phyloP scores from a whole-genome alignment of 2,888 invertebrate species.

The Drosophila meridiana region DNA sequence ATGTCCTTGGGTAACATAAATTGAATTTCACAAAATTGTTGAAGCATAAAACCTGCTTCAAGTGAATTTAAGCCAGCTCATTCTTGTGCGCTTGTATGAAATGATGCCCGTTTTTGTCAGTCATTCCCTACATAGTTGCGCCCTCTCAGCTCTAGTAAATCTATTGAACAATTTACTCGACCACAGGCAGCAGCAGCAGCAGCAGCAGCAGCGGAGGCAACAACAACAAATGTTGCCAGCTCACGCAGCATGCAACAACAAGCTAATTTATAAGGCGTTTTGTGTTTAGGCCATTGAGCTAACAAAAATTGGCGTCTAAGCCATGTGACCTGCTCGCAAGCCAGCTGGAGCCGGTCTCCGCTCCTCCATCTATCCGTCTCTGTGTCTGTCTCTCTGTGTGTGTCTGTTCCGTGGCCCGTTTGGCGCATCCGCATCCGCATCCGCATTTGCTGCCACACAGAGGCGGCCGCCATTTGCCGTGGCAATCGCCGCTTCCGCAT shows the following conservation, averaged over 20 bases:
- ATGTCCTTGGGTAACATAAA: conserved; percentile 81
- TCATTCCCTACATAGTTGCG: conserved; percentile 53
- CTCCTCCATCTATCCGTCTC: not conserved
- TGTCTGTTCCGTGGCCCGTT: conserved; percentile 29
- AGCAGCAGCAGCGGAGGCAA: conserved; percentile 1
- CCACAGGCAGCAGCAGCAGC: conserved; percentile 38
- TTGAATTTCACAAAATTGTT: conserved; percentile 84
- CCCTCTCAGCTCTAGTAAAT: conserved; percentile 9
- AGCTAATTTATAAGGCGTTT: conserved; percentile 78
- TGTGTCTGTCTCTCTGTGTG: not conserved
- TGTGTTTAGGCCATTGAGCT: conserved; percentile 67
- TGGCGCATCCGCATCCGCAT: conserved; percentile 47
- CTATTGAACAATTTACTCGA: conserved; percentile 69
- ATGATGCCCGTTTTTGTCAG: conserved; percentile 77
- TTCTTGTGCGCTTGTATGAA: conserved; percentile 66
- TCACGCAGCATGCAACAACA: conserved; percentile 52
- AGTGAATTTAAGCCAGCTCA: conserved; percentile 81
- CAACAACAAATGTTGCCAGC: conserved; percentile 53
- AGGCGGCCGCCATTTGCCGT: conserved; percentile 43
- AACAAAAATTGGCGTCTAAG: conserved; percentile 67
- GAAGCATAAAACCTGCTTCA: conserved; percentile 84
- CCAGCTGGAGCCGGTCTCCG: not conserved
- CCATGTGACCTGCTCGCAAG: conserved; percentile 47
- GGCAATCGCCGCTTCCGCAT: conserved; percentile 82
- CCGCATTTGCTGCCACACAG: conserved; percentile 38